These are phyloP conservation scores for Campopleginae sp. DNA, from an alignment of 2,888 invertebrate species.

Conservation along the genomic window DNA sequence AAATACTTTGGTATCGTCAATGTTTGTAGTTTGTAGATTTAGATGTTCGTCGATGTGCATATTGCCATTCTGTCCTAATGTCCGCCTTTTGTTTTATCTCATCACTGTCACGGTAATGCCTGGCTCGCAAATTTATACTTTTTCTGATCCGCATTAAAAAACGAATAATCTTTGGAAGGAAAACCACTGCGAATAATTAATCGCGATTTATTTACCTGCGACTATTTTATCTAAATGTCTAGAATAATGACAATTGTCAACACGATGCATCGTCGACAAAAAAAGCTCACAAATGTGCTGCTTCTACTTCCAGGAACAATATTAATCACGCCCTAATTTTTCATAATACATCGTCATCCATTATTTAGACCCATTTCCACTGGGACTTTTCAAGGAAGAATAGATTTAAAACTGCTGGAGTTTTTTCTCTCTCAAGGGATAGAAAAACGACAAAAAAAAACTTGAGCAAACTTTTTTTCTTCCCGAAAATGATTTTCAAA, in stretches of 20 bases:
- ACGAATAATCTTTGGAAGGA: neutral
- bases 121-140: conserved; percentile 25
- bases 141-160: conserved; percentile 9
- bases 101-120: conserved; percentile 37
- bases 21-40: conserved; percentile 78
- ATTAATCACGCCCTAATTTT: neutral
- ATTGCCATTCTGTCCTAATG: conserved; percentile 50
- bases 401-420: neutral
- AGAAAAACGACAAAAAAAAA: neutral
- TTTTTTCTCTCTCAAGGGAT: neutral
- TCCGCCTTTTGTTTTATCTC: conserved; percentile 65
- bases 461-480: neutral
- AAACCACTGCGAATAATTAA: conserved; percentile 11
- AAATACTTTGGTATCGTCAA: conserved; percentile 75
- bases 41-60: conserved; percentile 75
- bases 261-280: neutral
- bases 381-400: neutral
- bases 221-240: neutral
- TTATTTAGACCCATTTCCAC: neutral
- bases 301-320: neutral
- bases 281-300: neutral
- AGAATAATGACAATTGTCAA: neutral
- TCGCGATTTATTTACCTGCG: neutral
- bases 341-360: neutral
- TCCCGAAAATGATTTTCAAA: neutral